These are phyloP conservation scores for Ranitomeya imitator DNA, from an alignment of 2,113 vertebrate species.

Conservation along the genomic window DNA sequence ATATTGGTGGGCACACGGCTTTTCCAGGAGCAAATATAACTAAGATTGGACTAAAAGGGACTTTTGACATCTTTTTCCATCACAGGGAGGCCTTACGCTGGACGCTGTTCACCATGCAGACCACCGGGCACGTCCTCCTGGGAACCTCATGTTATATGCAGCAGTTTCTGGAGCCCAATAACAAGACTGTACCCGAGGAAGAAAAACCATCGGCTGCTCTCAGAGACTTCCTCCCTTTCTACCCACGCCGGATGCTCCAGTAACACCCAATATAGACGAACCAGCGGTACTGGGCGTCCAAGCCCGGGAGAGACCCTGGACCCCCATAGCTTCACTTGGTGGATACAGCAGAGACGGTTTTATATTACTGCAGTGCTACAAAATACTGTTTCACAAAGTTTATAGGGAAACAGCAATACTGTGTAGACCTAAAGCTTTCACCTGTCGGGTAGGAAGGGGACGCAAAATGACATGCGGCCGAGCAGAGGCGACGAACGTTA, in stretches of 20 bases:
- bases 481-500: background rate
- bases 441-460: background rate
- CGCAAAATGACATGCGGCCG: background rate
- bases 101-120: slow-evolving; percentile 88
- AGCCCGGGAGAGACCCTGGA: background rate
- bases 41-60: background rate
- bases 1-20: background rate
- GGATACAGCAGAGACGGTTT: no score
- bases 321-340: background rate
- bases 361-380: background rate
- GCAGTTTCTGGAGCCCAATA: slow-evolving; percentile 84
- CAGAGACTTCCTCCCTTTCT: slow-evolving; percentile 12
- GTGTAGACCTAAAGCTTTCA: background rate
- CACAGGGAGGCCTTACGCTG: slow-evolving; percentile 87
- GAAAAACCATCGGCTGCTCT: slow-evolving; percentile 56
- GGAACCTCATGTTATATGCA: slow-evolving; percentile 92
- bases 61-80: background rate
- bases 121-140: slow-evolving; percentile 87
- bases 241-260: slow-evolving; percentile 63
- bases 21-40: background rate
- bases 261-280: background rate
- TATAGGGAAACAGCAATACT: background rate
- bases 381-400: background rate
- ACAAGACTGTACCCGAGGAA: slow-evolving; percentile 65
- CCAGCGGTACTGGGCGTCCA: background rate